Evolutionary conservation across 1,140 invertebrate genomes (phyloP).

Genomic region (Panagrolaimus sp.): DNA sequence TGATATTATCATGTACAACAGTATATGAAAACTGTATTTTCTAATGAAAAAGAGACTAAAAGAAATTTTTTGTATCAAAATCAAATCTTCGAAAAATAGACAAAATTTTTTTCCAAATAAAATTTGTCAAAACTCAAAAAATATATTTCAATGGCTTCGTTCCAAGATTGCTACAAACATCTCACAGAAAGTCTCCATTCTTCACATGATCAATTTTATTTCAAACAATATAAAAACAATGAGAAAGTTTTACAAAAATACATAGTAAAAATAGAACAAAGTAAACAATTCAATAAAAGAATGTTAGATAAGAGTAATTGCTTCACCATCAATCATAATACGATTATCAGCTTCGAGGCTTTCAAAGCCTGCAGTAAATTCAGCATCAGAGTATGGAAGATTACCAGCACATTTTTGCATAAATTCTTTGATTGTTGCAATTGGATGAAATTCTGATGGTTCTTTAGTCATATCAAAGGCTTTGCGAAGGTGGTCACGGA

Average conservation of each 20-base stretch:
- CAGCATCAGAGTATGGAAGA: constrained; percentile 40
- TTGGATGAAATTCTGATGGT: constrained; percentile 29
- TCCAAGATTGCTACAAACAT: too few relatives aligned
- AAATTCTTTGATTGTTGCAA: constrained; percentile 26
- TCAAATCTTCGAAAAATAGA: too few relatives aligned
- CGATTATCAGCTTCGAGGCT: constrained; percentile 45
- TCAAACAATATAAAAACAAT: background rate
- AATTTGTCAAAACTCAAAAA: too few relatives aligned
- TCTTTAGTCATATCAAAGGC: constrained; percentile 46
- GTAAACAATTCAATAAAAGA: background rate
- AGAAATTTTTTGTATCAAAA: too few relatives aligned
- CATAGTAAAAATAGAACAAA: background rate
- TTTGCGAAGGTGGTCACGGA: constrained; percentile 48
- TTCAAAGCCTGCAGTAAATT: constrained; percentile 48
- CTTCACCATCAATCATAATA: constrained; percentile 49
- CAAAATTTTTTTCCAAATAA: too few relatives aligned
- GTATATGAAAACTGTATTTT: too few relatives aligned
- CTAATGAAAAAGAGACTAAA: too few relatives aligned
- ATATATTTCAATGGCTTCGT: too few relatives aligned
- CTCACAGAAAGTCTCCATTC: too few relatives aligned
- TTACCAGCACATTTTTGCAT: constrained; percentile 44
- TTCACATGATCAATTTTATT: background rate
- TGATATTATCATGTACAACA: too few relatives aligned
- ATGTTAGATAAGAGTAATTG: constrained; percentile 34
- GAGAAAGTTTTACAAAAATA: too few relatives aligned